A percentile compares a stretch with the other conserved stretches of the same genome.
Evolutionary conservation across 2,888 invertebrate species (phyloP).

Genomic region (Drosophila borealis): DNA sequence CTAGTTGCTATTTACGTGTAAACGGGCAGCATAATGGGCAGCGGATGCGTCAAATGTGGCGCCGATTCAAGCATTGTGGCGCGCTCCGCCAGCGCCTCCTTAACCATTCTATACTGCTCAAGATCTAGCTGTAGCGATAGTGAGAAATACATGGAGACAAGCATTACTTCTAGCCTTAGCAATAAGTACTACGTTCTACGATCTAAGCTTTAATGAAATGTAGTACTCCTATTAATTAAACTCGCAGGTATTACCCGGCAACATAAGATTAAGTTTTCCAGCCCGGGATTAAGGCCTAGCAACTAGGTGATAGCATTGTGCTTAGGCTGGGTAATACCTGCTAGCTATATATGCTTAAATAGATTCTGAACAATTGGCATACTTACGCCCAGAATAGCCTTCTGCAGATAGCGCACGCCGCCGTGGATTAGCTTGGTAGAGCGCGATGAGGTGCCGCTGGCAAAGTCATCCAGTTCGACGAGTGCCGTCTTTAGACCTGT

Average conservation of each 20-base stretch:
- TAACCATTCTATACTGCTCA: constrained; percentile 99
- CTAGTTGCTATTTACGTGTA: constrained; percentile 91
- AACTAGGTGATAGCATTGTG: too few species aligned
- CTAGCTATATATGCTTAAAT: neutral
- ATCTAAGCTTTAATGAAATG: neutral
- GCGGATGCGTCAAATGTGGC: constrained; percentile 97
- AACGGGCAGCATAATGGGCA: constrained; percentile 99
- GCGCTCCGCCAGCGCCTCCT: constrained; percentile 98
- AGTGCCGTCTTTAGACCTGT: constrained; percentile 94
- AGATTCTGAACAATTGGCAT: neutral
- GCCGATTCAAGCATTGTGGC: constrained; percentile 97
- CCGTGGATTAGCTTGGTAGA: constrained; percentile 99
- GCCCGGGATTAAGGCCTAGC: too few species aligned
- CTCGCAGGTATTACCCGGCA: neutral
- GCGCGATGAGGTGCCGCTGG: constrained; percentile 96
- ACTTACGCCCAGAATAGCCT: constrained; percentile 92
- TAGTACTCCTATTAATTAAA: neutral
- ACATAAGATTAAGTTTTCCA: too few species aligned
- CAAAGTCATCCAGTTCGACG: constrained; percentile 98
- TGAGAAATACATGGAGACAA: constrained; percentile 31
- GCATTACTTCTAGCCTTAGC: constrained; percentile 21
- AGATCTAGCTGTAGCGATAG: constrained; percentile 89
- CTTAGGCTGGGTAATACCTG: neutral
- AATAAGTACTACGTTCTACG: neutral
- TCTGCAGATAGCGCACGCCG: constrained; percentile 98